These are phyloP conservation scores for Phycodurus eques DNA, from an alignment of 2,113 vertebrate genomes.

Conservation along the genomic window DNA sequence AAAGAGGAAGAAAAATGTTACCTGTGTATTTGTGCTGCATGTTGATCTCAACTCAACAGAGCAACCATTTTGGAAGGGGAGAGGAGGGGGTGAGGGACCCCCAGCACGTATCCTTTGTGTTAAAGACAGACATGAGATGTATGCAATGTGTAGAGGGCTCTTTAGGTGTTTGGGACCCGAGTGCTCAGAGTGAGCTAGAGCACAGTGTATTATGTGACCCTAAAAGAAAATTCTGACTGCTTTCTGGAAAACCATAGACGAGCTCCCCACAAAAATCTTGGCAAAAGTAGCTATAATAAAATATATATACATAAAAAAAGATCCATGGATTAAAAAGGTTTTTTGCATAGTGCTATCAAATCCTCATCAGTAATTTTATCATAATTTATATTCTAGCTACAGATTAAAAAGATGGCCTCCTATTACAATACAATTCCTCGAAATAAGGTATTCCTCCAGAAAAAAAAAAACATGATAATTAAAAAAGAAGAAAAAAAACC, in stretches of 20 bases:
- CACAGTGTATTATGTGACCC: constrained; percentile 73
- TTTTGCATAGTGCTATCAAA: constrained; percentile 15
- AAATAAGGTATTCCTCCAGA: constrained; percentile 15
- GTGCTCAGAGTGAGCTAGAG: constrained; percentile 78
- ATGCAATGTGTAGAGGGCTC: constrained; percentile 61
- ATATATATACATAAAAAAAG: constrained; percentile 9
- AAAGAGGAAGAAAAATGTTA: constrained; percentile 83
- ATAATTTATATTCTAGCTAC: constrained; percentile 21
- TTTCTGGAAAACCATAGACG: constrained; percentile 75
- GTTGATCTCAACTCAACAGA: constrained; percentile 76
- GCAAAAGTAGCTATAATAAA: constrained; percentile 8
- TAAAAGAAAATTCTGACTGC: constrained; percentile 53
- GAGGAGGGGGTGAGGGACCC: constrained; percentile 80
- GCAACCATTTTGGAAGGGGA: constrained; percentile 93
- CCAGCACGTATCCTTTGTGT: constrained; percentile 73
- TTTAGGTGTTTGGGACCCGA: constrained; percentile 79
- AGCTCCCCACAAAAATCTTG: constrained; percentile 63
- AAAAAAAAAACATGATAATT: constrained; percentile 1
- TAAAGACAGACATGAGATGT: constrained; percentile 65
- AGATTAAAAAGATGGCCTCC: constrained; percentile 14
- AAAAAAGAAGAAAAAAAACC: background rate
- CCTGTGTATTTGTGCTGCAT: constrained; percentile 58
- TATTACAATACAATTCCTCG: constrained; percentile 1
- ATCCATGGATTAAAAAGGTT: constrained; percentile 1
- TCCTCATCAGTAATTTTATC: constrained; percentile 15